Percentiles rank a stretch among this genome's conserved stretches.
These are phyloP conservation scores for Diabrotica balteata DNA, from an alignment of 2,888 invertebrate genomes.

Conservation along the genomic window DNA sequence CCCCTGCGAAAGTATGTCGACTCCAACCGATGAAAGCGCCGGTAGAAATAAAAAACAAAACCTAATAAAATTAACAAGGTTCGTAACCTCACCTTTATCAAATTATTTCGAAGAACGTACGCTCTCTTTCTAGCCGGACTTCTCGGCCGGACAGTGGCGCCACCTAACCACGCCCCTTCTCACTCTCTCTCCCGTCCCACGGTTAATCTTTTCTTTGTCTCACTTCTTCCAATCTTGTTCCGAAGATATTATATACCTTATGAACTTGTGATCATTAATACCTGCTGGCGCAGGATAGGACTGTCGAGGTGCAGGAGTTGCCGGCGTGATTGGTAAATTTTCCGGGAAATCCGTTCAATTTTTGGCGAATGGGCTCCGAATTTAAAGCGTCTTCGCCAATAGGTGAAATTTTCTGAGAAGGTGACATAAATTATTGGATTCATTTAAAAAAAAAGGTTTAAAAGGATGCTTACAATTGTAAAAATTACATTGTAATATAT, in stretches of 20 bases:
- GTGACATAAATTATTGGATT: too few relatives aligned
- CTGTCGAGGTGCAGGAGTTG: neutral
- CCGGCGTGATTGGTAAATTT: too few relatives aligned
- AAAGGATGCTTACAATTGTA: too few relatives aligned
- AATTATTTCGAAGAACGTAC: slow-evolving; percentile 37
- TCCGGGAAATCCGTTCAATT: neutral
- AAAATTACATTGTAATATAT: too few relatives aligned
- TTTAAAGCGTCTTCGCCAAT: neutral
- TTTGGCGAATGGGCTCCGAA: neutral
- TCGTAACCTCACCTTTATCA: slow-evolving; percentile 36
- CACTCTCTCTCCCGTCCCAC: slow-evolving; percentile 35
- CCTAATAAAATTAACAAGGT: slow-evolving; percentile 33
- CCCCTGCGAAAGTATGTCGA: neutral
- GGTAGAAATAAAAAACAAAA: slow-evolving; percentile 11
- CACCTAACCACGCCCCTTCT: slow-evolving; percentile 53
- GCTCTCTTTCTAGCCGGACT: slow-evolving; percentile 26
- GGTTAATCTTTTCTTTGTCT: slow-evolving; percentile 30
- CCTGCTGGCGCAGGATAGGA: slow-evolving; percentile 22
- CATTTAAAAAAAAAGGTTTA: too few relatives aligned
- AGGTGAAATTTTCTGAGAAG: neutral
- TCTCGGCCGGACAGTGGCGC: slow-evolving; percentile 47
- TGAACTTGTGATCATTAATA: slow-evolving; percentile 31
- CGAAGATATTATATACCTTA: slow-evolving; percentile 25
- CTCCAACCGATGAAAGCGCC: neutral
- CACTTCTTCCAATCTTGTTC: slow-evolving; percentile 29